phyloP scores from a whole-genome alignment of 2,888 invertebrate species.

The Homarus gammarus region DNA sequence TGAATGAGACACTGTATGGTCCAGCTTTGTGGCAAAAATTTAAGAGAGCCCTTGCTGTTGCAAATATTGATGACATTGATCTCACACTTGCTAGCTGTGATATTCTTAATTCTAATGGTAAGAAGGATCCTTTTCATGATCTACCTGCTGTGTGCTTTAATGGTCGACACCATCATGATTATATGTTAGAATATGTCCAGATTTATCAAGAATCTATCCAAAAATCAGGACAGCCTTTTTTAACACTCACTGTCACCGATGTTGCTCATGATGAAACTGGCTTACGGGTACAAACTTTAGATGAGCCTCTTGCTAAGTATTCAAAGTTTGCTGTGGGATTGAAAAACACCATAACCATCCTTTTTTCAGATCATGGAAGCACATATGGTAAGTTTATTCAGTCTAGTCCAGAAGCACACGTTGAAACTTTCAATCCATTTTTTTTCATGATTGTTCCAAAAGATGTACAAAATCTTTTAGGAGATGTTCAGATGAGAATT shows the following conservation, averaged over 20 bases:
- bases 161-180: conserved; percentile 68
- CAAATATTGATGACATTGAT: conserved; percentile 62
- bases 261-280: conserved; percentile 72
- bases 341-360: conserved; percentile 63
- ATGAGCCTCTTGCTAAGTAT: conserved; percentile 51
- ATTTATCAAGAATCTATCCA: conserved; percentile 51
- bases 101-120: conserved; percentile 57
- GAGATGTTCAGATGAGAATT: conserved; percentile 43
- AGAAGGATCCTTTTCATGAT: conserved; percentile 68
- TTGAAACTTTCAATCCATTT: conserved; percentile 69
- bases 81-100: conserved; percentile 65
- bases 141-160: conserved; percentile 66
- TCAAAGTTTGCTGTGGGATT: conserved; percentile 47
- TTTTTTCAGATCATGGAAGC: conserved; percentile 71
- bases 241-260: conserved; percentile 49
- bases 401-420: conserved; percentile 67
- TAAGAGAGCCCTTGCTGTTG: conserved; percentile 34
- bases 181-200: conserved; percentile 62
- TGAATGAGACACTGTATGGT: conserved; percentile 43
- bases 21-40: conserved; percentile 54
- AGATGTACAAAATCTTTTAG: conserved; percentile 49
- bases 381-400: conserved; percentile 67
- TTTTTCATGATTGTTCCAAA: conserved; percentile 67
- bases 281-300: conserved; percentile 58
- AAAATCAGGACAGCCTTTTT: conserved; percentile 35